Evolutionary conservation across 2,797 vertebrate species (phyloP).

Genomic region (Crypturellus tataupa): DNA sequence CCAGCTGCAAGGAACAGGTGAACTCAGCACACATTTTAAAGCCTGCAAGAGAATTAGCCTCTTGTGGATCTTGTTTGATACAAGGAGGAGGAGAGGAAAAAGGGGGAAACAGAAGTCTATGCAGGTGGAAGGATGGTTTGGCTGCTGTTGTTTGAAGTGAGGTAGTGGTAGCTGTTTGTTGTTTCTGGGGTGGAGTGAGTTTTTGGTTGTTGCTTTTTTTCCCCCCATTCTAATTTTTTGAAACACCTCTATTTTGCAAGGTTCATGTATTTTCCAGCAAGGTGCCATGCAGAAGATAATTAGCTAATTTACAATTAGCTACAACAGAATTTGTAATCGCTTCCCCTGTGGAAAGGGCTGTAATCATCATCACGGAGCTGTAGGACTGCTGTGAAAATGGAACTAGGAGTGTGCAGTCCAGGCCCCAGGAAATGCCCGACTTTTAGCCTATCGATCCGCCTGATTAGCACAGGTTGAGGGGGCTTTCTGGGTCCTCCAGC

Average conservation of each 20-base stretch:
- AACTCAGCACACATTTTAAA: conserved; percentile 59
- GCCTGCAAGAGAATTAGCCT: conserved; percentile 35
- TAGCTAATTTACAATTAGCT: conserved; percentile 77
- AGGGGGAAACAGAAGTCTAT: fast-evolving
- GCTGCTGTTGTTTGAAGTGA: background rate
- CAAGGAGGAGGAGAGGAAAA: background rate
- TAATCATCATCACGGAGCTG: conserved; percentile 53
- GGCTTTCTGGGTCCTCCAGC: background rate
- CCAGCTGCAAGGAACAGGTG: conserved; percentile 39
- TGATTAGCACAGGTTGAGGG: background rate
- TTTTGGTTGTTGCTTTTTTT: background rate
- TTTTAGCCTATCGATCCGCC: conserved; percentile 42
- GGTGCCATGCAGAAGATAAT: conserved; percentile 63
- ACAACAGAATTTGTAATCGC: conserved; percentile 72
- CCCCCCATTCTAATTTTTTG: background rate
- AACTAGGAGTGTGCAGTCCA: background rate
- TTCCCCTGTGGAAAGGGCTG: conserved; percentile 65
- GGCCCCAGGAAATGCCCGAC: conserved; percentile 47
- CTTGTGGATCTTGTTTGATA: background rate
- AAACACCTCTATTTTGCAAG: conserved; percentile 52
- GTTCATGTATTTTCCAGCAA: conserved; percentile 68
- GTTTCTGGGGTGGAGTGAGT: background rate
- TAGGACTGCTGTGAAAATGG: conserved; percentile 69
- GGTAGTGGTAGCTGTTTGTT: background rate
- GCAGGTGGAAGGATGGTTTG: background rate